Conservation (phyloP, 2,888 invertebrate species). For the Leptopilina myrica region DNA sequence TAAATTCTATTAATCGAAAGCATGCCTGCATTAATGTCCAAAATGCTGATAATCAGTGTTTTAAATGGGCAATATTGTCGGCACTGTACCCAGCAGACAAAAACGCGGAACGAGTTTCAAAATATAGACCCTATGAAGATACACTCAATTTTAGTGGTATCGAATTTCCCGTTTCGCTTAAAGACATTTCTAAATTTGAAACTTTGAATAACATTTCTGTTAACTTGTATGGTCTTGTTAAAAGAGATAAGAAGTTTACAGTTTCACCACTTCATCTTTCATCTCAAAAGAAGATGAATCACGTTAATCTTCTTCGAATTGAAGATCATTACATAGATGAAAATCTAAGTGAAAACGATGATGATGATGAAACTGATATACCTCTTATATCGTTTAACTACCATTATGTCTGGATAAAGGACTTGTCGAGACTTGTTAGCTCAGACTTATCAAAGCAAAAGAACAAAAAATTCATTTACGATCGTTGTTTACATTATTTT, state of each 20-base stretch:
- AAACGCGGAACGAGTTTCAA: too few relatives aligned
- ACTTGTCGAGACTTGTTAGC: too few relatives aligned
- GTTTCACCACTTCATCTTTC: conserved; percentile 34
- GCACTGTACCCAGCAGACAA: not conserved
- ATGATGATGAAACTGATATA: not conserved
- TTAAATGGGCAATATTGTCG: conserved; percentile 7
- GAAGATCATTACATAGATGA: not conserved
- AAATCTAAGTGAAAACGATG: not conserved
- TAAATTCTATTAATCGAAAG: not conserved
- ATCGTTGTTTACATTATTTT: too few relatives aligned
- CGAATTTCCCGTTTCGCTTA: not conserved
- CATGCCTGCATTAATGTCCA: not conserved
- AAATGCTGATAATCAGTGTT: not conserved
- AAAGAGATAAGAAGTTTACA: not conserved
- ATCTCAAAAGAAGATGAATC: not conserved
- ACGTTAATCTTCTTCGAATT: conserved; percentile 32
- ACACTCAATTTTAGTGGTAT: too few relatives aligned
- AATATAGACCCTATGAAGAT: too few relatives aligned
- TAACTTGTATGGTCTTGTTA: conserved; percentile 38
- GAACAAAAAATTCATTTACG: too few relatives aligned
- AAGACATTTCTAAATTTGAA: conserved; percentile 9
- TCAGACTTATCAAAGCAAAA: too few relatives aligned
- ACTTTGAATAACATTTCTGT: conserved; percentile 1
- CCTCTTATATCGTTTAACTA: too few relatives aligned
- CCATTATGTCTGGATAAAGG: too few relatives aligned